Conservation (phyloP, 1,140 invertebrate genomes). For the Bombyx mandarina region DNA sequence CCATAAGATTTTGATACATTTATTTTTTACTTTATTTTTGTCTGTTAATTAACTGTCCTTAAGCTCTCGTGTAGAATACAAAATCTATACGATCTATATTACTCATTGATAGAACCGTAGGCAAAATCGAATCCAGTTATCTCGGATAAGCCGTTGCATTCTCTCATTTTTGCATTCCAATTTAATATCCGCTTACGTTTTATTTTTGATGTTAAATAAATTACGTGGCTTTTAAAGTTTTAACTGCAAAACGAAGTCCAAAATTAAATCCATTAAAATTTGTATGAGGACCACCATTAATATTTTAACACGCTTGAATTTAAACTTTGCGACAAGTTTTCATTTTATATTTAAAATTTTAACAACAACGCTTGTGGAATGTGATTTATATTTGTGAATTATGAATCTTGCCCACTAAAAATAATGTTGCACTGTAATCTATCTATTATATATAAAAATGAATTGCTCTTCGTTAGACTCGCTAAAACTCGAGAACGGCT, state of each 20-base stretch:
- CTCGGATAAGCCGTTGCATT: slow-evolving; percentile 20
- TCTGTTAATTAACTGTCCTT: too few species aligned
- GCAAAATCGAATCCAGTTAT: too few species aligned
- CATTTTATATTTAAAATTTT: neutral
- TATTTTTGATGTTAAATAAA: slow-evolving; percentile 48
- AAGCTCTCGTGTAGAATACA: too few species aligned
- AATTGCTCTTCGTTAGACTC: too few species aligned
- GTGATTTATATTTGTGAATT: too few species aligned
- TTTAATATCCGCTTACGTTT: slow-evolving; percentile 37
- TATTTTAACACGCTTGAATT: neutral
- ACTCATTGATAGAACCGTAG: too few species aligned
- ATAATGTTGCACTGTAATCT: too few species aligned
- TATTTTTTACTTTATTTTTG: slow-evolving; percentile 4
- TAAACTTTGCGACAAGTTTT: neutral
- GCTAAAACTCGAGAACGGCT: too few species aligned
- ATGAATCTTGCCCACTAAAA: too few species aligned
- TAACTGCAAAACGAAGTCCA: neutral
- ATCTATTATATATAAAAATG: neutral
- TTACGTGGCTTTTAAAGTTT: slow-evolving; percentile 1
- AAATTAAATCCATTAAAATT: slow-evolving; percentile 3
- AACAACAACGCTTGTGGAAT: neutral
- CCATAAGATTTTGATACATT: slow-evolving; percentile 32
- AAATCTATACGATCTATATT: too few species aligned
- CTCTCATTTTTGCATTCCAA: slow-evolving; percentile 28
- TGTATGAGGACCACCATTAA: neutral